Evolutionary conservation across 2,888 invertebrate species (phyloP).

Genomic region (Acholoe squamosa): DNA sequence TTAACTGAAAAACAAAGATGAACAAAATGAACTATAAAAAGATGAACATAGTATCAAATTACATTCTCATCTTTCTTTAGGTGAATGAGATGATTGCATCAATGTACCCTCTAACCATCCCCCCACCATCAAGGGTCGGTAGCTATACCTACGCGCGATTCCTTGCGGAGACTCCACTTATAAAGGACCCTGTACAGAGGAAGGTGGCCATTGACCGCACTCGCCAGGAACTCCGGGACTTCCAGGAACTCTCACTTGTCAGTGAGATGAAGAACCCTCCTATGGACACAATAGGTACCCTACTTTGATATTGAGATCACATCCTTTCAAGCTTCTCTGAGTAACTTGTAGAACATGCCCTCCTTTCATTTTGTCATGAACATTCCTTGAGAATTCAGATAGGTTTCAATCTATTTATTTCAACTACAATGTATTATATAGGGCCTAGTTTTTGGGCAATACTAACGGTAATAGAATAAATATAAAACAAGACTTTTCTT

Average conservation of each 20-base stretch:
- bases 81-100: conserved; percentile 78
- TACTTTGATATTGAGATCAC: background rate
- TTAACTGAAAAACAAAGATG: no score
- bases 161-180: conserved; percentile 78
- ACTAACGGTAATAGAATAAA: no score
- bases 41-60: no score
- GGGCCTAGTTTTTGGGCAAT: no score
- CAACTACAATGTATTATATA: no score
- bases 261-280: conserved; percentile 82
- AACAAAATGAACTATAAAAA: no score
- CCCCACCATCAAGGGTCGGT: conserved; percentile 80
- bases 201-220: conserved; percentile 76
- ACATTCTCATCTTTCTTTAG: background rate
- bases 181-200: conserved; percentile 77
- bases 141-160: conserved; percentile 81
- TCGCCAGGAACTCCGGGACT: conserved; percentile 76
- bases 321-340: no score
- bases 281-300: conserved; percentile 78
- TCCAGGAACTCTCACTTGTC: conserved; percentile 76
- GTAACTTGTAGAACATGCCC: no score
- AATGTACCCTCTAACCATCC: conserved; percentile 82
- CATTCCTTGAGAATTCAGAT: no score
- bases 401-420: no score
- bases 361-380: no score
- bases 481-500: background rate